Evolutionary conservation across 2,888 invertebrate species (phyloP), one percentile per base, ranked within the genome.

Genomic region (Rugalucina vietnamica): DNA sequence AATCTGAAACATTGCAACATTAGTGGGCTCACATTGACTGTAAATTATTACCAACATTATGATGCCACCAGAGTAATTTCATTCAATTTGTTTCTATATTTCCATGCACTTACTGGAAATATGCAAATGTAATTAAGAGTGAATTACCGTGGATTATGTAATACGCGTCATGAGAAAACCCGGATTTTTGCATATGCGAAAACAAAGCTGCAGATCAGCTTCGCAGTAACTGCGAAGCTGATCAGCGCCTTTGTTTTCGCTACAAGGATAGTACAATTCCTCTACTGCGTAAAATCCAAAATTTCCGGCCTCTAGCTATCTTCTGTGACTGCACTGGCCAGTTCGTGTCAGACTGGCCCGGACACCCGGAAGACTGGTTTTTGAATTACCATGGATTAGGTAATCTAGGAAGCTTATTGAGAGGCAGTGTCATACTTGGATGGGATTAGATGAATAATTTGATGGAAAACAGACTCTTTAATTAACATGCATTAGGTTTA

Each of bases 401-500:
- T 65, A 65, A 65, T 29, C 65, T 65, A 34, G 34, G 4, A 18
- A 34, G 65, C 65, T 65, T 34, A 32, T 65, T 65, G 34, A 65
- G 24, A 29, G 24, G 10, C 4, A 24, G 65, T 65, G 65, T 65
- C 65, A 65, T 65, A 65, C 34, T 34, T 34, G 34, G 10, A 34
- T 32, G 3, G 65, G 32, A 34, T 65, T 34, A 12, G 65, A 65
- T 65, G 32, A 34, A 65, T 32, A 34, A 34, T n/a, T 24, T 34
- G 65, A 70, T 80, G 76, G 49, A 57, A 80, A 76, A 70, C 39
- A 54, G 75, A 54, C 54, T 57, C 54, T 80, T 76, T 71, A 57
- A 27, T 76, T 80, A 50, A 70, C 71, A 71, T 70, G 36, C 39
- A 29, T 76, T 76, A 70, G 74, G 80, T 75, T 75, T 57, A 70